Percentiles rank a stretch among this genome's conserved stretches.
These are phyloP conservation scores for crab-eating macaque (Macaca fascicularis) DNA, from an alignment of 2,113 vertebrate species.

Conservation along the genomic window T2T-MFA8v1.1 NC_088380.1:20571001-20571500, in stretches of 20 bases:
- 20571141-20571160: rapidly evolving
- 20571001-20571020: not conserved
- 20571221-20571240: not conserved
- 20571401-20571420: not conserved
- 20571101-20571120: not conserved
- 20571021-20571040: not conserved
- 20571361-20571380: not conserved
- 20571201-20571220: not conserved
- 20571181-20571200: not conserved
- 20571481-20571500: not conserved
- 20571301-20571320: not conserved
- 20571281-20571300: not conserved
- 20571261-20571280: not conserved
- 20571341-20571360: not conserved
- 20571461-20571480: not conserved
- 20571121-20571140: not conserved
- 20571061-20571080: not conserved
- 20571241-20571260: not conserved
- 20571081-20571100: not conserved
- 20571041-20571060: not conserved
- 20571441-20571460: not conserved
- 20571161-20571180: not conserved
- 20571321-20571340: not conserved
- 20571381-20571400: not conserved
- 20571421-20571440: not conserved